Evolutionary conservation across 1,140 invertebrate genomes (phyloP).

Genomic region (Saccostrea cuccullata): DNA sequence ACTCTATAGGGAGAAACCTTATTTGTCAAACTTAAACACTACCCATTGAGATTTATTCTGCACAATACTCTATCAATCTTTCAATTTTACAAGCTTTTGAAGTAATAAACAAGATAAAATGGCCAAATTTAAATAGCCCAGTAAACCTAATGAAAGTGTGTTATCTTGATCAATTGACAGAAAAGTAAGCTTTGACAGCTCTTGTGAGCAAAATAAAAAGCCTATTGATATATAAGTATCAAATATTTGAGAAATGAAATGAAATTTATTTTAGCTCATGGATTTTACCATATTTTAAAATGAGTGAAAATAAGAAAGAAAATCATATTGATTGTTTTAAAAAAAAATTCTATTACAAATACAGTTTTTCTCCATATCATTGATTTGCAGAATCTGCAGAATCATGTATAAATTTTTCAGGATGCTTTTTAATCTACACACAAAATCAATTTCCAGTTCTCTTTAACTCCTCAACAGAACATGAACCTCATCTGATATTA

Average conservation of each 20-base stretch:
- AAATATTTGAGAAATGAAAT: neutral
- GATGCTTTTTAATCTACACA: neutral
- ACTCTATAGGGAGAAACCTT: neutral
- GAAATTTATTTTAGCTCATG: neutral
- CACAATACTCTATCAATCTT: slow-evolving; percentile 31
- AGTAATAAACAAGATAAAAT: neutral
- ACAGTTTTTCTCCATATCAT: neutral
- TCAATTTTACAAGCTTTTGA: neutral
- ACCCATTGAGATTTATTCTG: slow-evolving; percentile 12
- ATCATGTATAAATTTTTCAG: neutral
- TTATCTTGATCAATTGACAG: slow-evolving; percentile 33
- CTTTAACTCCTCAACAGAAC: neutral
- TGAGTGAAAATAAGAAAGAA: neutral
- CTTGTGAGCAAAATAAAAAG: slow-evolving; percentile 5
- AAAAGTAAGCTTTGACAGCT: slow-evolving; percentile 3
- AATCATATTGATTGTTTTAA: neutral
- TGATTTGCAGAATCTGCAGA: too few species aligned
- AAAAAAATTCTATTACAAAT: neutral
- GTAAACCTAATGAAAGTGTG: slow-evolving; percentile 17
- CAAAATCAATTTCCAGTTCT: neutral
- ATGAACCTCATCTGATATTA: neutral
- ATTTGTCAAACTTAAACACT: slow-evolving; percentile 28
- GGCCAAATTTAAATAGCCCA: neutral
- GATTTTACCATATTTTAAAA: neutral
- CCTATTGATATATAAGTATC: neutral